phyloP scores from a whole-genome alignment of 2,113 vertebrate genomes.

The Ellobius talpinus region DNA sequence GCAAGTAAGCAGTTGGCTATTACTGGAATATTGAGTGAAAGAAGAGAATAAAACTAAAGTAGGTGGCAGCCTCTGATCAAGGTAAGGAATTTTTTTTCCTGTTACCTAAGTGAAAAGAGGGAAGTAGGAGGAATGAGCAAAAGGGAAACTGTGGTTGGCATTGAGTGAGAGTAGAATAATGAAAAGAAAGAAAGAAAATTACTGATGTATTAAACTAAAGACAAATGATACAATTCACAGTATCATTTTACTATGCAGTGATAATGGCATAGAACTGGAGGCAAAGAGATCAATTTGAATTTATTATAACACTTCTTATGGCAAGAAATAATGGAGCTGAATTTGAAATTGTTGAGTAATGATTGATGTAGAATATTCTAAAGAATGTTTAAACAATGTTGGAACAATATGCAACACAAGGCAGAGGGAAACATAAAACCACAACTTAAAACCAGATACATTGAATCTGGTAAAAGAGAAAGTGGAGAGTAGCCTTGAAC shows the following conservation, averaged over 20 bases:
- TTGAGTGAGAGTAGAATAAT: background rate
- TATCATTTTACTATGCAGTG: slow-evolving; percentile 12
- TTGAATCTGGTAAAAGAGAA: background rate
- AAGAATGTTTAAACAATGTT: background rate
- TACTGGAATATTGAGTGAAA: background rate
- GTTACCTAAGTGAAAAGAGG: background rate
- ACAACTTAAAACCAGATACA: background rate
- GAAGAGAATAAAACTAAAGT: background rate
- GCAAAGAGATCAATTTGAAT: background rate
- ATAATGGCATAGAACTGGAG: slow-evolving; percentile 1
- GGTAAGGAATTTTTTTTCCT: background rate
- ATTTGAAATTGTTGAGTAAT: slow-evolving; percentile 17
- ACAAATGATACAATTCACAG: background rate
- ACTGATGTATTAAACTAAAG: background rate
- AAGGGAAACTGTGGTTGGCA: background rate
- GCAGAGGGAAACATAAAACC: background rate
- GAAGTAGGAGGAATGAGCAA: background rate
- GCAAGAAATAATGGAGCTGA: background rate
- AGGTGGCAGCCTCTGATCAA: background rate
- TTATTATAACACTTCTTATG: background rate
- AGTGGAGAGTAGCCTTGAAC: background rate
- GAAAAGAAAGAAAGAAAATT: background rate
- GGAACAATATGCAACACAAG: background rate
- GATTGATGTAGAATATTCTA: slow-evolving; percentile 28
- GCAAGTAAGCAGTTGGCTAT: background rate